Evolutionary conservation across 2,113 vertebrate genomes (phyloP), one percentile per base, ranked within the genome.

Genomic region (Mionectes macconnelli): DNA sequence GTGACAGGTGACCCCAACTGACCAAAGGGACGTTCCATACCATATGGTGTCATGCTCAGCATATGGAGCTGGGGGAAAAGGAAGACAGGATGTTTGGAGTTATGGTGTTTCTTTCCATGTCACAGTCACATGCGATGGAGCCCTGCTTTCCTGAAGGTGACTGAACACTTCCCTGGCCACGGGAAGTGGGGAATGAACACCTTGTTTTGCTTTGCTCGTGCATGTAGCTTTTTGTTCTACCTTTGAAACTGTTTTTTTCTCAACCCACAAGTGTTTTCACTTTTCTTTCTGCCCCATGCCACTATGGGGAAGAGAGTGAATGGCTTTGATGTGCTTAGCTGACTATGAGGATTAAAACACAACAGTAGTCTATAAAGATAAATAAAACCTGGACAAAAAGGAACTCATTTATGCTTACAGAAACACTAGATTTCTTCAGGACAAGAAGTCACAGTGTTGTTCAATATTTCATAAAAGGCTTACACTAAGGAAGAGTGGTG

Each of bases 121-220:
- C 19, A 62, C 16, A 1, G 0, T 14, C 47, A 47, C 0, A 0
- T 3, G 2, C 44, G 15, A 78, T 8, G 18, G 24, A 68, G 13
- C 8, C 44, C 23, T 42, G 21, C 28, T 28, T 44, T 64, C 55
- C 39, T 30, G 31, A 12, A 16, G 5, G 37, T 20, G 30, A 28
- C n/a, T 19, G 39, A 76, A 68, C 62, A 68, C 14, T 30, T 53
- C 20, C 9, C n/a, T 27, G 39, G 6, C n/a, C n/a, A n/a, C 37
- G 23, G 57, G 57, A 59, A 59, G 23, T 25, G 23, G 8, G 28
- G 24, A 68, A 60, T 8, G 2, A 40, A 68, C 14, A 68, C 30
- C 12, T 60, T n/a, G 45, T 31, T 82, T 60, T 40, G 24, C 30
- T 53, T 68, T 40, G 20, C 20, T 53, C 53, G 12, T 14, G 17